These are phyloP conservation scores for Pocillopora verrucosa DNA, from an alignment of 64 coral and sea anemone species.

Conservation along the genomic window DNA sequence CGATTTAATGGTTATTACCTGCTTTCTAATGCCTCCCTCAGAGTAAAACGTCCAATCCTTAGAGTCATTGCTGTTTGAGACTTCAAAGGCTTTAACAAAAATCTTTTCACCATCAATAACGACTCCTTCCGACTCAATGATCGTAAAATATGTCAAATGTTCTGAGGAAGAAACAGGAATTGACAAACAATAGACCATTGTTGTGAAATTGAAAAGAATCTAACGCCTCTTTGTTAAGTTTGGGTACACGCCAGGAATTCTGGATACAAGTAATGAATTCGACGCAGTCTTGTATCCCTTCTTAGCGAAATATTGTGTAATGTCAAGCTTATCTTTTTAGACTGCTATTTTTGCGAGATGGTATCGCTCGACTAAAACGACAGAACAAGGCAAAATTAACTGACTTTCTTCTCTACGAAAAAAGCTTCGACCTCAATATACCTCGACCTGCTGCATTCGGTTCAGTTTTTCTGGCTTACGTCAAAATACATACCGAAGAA, in stretches of 20 bases:
- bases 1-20: no score
- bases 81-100: neutral
- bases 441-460: neutral
- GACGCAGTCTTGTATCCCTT: no score
- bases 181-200: neutral
- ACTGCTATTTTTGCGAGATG: no score
- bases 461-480: no score
- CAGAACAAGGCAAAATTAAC: no score
- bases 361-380: no score
- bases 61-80: slow-evolving; percentile 6
- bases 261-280: no score
- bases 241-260: neutral
- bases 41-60: neutral
- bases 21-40: neutral
- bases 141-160: neutral
- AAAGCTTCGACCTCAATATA: neutral
- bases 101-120: neutral
- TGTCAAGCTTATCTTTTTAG: no score
- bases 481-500: slow-evolving; percentile 11
- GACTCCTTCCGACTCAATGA: slow-evolving; percentile 18
- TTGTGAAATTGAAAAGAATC: neutral
- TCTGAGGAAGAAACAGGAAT: neutral
- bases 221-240: neutral
- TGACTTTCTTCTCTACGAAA: no score
- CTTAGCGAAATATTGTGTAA: no score